Evolutionary conservation across 2,888 invertebrate species (phyloP).

Genomic region (Drosophila tripunctata): DNA sequence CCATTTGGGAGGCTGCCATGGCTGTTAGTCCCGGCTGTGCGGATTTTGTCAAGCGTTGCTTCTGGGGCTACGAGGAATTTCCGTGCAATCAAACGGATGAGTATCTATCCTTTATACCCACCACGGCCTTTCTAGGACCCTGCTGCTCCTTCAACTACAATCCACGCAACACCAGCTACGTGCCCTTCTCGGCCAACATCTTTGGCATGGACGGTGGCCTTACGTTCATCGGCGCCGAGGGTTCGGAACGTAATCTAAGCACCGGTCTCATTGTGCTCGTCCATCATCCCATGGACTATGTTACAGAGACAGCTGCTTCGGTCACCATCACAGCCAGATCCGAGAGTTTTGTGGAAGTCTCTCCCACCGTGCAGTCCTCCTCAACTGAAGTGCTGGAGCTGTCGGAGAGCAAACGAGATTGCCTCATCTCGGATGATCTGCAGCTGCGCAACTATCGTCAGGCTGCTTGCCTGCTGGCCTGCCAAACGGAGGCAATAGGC

Average conservation of each 20-base stretch:
- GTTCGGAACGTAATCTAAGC: conserved; percentile 81
- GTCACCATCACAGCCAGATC: conserved; percentile 81
- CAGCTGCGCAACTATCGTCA: conserved; percentile 80
- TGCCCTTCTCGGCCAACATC: conserved; percentile 82
- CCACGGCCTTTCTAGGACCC: conserved; percentile 81
- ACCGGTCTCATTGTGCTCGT: conserved; percentile 82
- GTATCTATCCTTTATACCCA: conserved; percentile 81
- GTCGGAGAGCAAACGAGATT: conserved; percentile 81
- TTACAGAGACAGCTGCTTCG: conserved; percentile 81
- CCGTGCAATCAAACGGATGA: conserved; percentile 80
- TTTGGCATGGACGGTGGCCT: conserved; percentile 83
- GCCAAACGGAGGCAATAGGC: conserved; percentile 78
- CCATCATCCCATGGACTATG: conserved; percentile 83
- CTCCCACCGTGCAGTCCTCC: conserved; percentile 82
- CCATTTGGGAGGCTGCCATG: conserved; percentile 79
- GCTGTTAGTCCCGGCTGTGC: conserved; percentile 80
- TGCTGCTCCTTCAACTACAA: conserved; percentile 84
- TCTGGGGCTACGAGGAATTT: conserved; percentile 81
- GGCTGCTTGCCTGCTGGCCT: conserved; percentile 81
- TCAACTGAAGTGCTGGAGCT: conserved; percentile 82
- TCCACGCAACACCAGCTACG: conserved; percentile 80
- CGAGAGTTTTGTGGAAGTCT: conserved; percentile 83
- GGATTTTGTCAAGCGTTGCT: conserved; percentile 83
- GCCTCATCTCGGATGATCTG: conserved; percentile 81
- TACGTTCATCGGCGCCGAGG: conserved; percentile 81